These are phyloP conservation scores for Hypselothyrea guttata DNA, from an alignment of 2,888 invertebrate species.

Conservation along the genomic window DNA sequence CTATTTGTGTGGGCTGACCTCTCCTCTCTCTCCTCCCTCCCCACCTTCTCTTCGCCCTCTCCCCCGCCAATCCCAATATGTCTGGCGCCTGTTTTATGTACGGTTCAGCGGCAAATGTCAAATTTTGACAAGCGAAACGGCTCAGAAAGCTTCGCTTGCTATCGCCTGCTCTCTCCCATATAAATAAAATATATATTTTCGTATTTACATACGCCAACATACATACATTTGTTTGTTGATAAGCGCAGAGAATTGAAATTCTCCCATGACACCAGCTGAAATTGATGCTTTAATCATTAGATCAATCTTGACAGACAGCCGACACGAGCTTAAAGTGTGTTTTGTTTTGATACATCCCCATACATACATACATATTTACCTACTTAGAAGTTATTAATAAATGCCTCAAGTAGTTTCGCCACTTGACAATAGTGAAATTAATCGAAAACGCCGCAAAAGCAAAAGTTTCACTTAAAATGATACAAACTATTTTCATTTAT, in stretches of 20 bases:
- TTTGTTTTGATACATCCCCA: too few species aligned
- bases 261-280: slow-evolving; percentile 27
- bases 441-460: too few species aligned
- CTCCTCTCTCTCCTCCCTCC: too few species aligned
- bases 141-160: slow-evolving; percentile 23
- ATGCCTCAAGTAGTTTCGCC: too few species aligned
- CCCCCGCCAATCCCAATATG: slow-evolving; percentile 50
- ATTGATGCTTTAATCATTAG: neutral
- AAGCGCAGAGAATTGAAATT: slow-evolving; percentile 25
- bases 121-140: slow-evolving; percentile 60
- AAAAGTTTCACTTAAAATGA: too few species aligned
- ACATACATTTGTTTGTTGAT: slow-evolving; percentile 23
- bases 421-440: too few species aligned
- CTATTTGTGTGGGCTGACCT: slow-evolving; percentile 16
- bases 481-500: too few species aligned
- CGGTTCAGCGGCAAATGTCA: slow-evolving; percentile 75
- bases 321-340: too few species aligned
- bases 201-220: slow-evolving; percentile 1
- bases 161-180: neutral
- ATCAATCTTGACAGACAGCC: neutral
- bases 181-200: slow-evolving; percentile 1
- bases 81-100: slow-evolving; percentile 71
- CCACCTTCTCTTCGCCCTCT: slow-evolving; percentile 2
- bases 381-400: slow-evolving; percentile 7
- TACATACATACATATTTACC: too few species aligned